Base-by-base conservation (phyloP, 2,797 vertebrate species). In the Microctenopoma stevenorrisi region DNA sequence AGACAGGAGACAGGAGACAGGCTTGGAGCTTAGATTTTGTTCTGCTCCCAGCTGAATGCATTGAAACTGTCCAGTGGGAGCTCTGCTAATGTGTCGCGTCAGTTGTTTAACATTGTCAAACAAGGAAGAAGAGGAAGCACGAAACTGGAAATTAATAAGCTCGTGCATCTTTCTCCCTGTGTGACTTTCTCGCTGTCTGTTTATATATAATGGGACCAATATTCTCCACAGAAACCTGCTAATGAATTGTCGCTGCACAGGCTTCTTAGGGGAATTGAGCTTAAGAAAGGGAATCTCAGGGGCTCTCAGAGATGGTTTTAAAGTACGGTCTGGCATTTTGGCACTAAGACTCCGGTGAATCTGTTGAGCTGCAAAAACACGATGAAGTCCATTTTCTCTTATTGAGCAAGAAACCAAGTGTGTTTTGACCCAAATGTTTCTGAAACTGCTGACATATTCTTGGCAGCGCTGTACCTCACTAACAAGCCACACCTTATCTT, bases 191-290 rank as follows among this genome's bases (percentile, higher is more conserved):
- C 64, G 44, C 66, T 79, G 74, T 80, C 76, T 74, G 59, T 67
- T 83, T 86, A 78, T n/a, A 77, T 65, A 70, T 83, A 85, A 83
- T 77, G 72, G 75, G 68, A 63, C 50, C 52, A 8, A 81, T 84
- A 84, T 74, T 86, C 79, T 79, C 82, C 51, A 63, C 58, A 74
- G 84, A 56, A 56, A 75, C 64, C 79, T 72, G 72, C 78, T 88
- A 88, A 88, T 86, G 57, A 55, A 78, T 81, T 81, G 80, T 85
- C 79, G 65, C 79, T 72, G 61, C 50, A 58, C 61, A 52, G 71
- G 56, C 59, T 76, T 68, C 68, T 76, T 70, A 66, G 37, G 59
- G 73, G 74, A 82, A 26, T 30, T 68, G 60, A 82, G 76, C 54
- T 43, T 1, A 16, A 70, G 58, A 75, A 73, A 72, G 72, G 61